Evolutionary conservation across 2,797 vertebrate species (phyloP).

Genomic region (Alca torda): DNA sequence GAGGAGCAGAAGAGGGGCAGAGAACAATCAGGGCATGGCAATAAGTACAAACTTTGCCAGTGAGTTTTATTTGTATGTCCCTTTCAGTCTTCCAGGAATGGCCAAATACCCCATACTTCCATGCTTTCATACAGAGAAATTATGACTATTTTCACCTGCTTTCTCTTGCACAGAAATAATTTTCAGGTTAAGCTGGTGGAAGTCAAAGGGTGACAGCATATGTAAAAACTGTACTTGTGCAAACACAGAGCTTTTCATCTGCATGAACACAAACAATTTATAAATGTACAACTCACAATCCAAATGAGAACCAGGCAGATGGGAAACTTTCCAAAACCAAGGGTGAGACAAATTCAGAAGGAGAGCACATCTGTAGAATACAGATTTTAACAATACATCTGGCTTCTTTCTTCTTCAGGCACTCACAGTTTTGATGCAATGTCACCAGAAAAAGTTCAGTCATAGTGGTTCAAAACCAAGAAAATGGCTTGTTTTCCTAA

Average conservation of each 20-base stretch:
- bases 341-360: neutral
- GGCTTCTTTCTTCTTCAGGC: neutral
- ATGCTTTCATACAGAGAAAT: neutral
- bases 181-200: neutral
- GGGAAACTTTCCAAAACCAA: neutral
- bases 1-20: neutral
- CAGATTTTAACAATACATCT: neutral
- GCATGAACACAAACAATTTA: neutral
- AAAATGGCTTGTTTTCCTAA: neutral
- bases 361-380: neutral
- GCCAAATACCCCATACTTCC: neutral
- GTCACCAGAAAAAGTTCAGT: neutral
- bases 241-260: neutral
- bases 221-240: neutral
- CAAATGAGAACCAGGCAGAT: neutral
- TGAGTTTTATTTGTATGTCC: neutral
- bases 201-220: neutral
- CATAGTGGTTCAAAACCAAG: fast-evolving
- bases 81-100: neutral
- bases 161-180: neutral
- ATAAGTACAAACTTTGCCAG: neutral
- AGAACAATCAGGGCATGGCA: neutral
- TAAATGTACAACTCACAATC: neutral
- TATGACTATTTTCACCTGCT: neutral
- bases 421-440: neutral